Evolutionary conservation across 2,113 vertebrate species (phyloP).

Genomic region (Pontoporia blainvillei): DNA sequence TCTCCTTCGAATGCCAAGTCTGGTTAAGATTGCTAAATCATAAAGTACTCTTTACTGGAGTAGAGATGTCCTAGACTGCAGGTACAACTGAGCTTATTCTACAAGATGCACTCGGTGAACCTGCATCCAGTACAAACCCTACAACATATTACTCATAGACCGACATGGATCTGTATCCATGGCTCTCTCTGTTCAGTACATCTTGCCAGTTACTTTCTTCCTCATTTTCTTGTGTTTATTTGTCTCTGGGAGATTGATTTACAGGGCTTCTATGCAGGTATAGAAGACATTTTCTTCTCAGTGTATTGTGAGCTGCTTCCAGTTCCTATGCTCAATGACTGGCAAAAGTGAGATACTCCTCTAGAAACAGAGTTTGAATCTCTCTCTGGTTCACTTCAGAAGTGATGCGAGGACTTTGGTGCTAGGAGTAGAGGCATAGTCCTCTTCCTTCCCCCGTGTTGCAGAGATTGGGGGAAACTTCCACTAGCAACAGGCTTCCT

Average conservation of each 20-base stretch:
- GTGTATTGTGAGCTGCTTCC: neutral
- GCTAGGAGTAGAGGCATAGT: neutral
- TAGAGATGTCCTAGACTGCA: conserved; percentile 59
- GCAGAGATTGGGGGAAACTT: neutral
- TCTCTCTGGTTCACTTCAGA: neutral
- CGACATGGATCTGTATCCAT: conserved; percentile 46
- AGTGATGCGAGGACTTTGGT: neutral
- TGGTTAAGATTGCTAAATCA: conserved; percentile 70
- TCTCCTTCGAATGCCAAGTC: conserved; percentile 58
- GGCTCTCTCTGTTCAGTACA: conserved; percentile 26
- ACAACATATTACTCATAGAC: conserved; percentile 51
- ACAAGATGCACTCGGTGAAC: conserved; percentile 28
- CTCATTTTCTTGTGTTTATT: neutral
- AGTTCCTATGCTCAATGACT: neutral
- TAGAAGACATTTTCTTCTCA: neutral
- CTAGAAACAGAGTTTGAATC: neutral
- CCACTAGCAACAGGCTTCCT: neutral
- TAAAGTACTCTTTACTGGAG: conserved; percentile 66
- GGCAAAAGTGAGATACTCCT: neutral
- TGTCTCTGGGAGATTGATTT: neutral
- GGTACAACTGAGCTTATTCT: conserved; percentile 64
- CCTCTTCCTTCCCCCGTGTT: neutral
- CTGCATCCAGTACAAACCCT: conserved; percentile 44
- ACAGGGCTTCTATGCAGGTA: neutral
- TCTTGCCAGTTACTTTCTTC: neutral